Conservation (phyloP, 2,113 vertebrate genomes). For the Piprites chloris region DNA sequence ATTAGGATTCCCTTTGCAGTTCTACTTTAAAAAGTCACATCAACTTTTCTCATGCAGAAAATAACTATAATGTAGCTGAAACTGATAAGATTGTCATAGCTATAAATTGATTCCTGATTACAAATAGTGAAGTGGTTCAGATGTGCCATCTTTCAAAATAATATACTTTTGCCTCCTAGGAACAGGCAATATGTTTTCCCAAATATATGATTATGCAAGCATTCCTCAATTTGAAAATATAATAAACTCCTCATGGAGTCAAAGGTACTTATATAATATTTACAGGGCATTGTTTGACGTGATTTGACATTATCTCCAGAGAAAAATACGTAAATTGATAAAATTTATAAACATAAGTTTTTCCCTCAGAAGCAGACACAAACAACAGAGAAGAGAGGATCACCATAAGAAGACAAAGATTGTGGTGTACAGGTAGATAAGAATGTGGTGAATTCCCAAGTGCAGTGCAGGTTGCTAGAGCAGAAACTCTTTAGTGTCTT, state of each 20-base stretch:
- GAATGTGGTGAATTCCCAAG: not conserved
- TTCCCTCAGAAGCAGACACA: not conserved
- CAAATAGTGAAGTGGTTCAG: not conserved
- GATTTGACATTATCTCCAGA: not conserved
- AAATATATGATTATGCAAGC: slow-evolving; percentile 5
- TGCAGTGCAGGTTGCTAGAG: not conserved
- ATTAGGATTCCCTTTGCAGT: slow-evolving; percentile 4
- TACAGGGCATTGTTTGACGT: not conserved
- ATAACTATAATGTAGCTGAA: not conserved
- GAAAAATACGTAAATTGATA: not conserved
- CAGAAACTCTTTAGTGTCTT: not conserved
- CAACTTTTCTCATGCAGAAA: not conserved
- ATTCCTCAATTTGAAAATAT: not conserved
- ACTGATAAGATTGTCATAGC: not conserved
- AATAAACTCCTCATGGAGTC: not conserved
- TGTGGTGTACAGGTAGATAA: not conserved
- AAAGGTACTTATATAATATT: not conserved
- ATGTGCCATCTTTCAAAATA: slow-evolving; percentile 10
- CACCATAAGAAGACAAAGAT: not conserved
- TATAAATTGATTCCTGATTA: not conserved
- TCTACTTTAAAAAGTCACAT: not conserved
- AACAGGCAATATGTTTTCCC: not conserved
- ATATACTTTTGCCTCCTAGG: not conserved
- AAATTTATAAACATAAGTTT: not conserved
- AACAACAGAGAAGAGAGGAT: not conserved